Base-by-base conservation (phyloP, 1,140 invertebrate genomes). In the Pogonomyrmex barbatus region DNA sequence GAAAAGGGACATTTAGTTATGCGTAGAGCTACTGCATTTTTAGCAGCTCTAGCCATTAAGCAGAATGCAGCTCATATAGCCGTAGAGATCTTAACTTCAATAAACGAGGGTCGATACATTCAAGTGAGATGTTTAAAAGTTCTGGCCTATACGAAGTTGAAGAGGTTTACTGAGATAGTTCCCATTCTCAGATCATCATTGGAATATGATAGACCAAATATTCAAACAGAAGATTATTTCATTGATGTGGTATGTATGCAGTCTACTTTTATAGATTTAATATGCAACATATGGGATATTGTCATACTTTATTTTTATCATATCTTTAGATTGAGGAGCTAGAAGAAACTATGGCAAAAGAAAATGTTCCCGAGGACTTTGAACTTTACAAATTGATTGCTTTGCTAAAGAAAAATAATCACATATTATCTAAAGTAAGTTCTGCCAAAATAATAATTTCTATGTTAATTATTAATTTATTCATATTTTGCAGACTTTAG, bases 71-170 rank as follows among this genome's bases (percentile, higher is more conserved):
- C 97, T 56, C 95, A 97, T 36, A 89, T 96, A 50, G 96, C 97
- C 4, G 87, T 97, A 14, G 97, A 98, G 95, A 95, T 97, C 42
- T 82, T 97, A 33, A 92, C 95, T 2, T 85, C 89, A 39, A 87
- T 95, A 12, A 95, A 91, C 89, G 94, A 95, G 58, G 94, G 95
- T 71, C 95, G 96, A 85, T 97, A 97, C 90, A 96, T 97, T 0
- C 96, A 96, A 17, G 91, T 97, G 1, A 96, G 97, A 87, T 97
- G 97, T 95, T 92, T 98, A 14, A 97, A 97, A 94, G 95, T 97
- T 87, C 87, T 94, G 58, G 96, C 96, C 2, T 95, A 97, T 54
- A 93, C 96, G 39, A 93, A 96, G 45, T 86, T 98, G 70, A 96
- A 96, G 2, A 94, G 97, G 88, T 91, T 96, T 2, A 96, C 97